Evolutionary conservation across 1,140 invertebrate species (phyloP).

Genomic region (Meteorus sp.): DNA sequence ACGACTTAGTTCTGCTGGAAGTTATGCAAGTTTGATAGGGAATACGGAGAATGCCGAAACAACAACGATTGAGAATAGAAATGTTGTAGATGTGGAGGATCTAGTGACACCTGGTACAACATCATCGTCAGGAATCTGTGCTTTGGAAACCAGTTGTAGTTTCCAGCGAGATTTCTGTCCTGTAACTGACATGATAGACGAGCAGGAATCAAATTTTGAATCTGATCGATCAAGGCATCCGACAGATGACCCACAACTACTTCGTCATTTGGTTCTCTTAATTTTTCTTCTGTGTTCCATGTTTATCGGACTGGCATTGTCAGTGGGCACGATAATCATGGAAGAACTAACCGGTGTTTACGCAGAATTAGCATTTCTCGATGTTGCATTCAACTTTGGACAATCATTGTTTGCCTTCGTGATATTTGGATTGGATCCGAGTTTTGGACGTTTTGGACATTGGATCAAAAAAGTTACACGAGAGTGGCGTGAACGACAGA

Average conservation of each 20-base stretch:
- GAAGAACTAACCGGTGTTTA: constrained; percentile 87
- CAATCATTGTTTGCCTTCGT: constrained; percentile 83
- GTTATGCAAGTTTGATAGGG: constrained; percentile 48
- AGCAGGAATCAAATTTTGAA: constrained; percentile 32
- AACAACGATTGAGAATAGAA: constrained; percentile 46
- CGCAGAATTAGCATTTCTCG: constrained; percentile 87
- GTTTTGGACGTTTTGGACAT: constrained; percentile 45
- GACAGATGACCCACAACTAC: constrained; percentile 69
- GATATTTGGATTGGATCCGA: constrained; percentile 83
- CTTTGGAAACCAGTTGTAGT: constrained; percentile 43
- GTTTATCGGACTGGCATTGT: constrained; percentile 86
- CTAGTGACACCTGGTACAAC: constrained; percentile 52
- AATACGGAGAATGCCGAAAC: constrained; percentile 34
- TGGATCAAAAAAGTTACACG: constrained; percentile 44
- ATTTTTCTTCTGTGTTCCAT: constrained; percentile 81
- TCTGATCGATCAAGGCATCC: constrained; percentile 44
- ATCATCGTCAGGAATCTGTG: constrained; percentile 32
- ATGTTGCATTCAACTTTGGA: constrained; percentile 85
- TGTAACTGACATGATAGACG: constrained; percentile 32
- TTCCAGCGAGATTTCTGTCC: constrained; percentile 34
- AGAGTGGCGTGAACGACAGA: constrained; percentile 41
- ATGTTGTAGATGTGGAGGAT: constrained; percentile 73
- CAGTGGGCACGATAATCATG: constrained; percentile 82
- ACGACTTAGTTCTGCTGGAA: constrained; percentile 47
- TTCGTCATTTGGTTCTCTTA: constrained; percentile 82